Evolutionary conservation across 2,113 vertebrate species (phyloP), one percentile per base, ranked within the genome.

Genomic region (Nycticorax nycticorax): DNA sequence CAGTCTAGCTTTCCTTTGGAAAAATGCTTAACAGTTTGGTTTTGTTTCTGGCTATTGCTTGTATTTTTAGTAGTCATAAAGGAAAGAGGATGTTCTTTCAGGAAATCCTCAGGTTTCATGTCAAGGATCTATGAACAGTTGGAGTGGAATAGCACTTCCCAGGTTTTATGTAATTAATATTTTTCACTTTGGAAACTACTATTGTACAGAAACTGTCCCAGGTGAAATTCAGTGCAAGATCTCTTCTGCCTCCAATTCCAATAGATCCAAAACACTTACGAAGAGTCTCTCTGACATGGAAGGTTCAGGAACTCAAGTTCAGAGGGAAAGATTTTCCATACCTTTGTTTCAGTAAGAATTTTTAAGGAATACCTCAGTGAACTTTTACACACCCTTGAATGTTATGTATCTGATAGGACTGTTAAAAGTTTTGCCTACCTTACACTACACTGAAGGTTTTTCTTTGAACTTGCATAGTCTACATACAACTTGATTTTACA

Each of bases 71-170:
- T 2, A 72, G 43, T 22, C 22, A 33, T 11, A 80, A 80, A 15
- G 14, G 28, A 93, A 93, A 89, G 52, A 79, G 57, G 43, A 73
- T 74, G 39, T 60, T 68, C 63, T 89, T 82, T 85, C 72, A 93
- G 59, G 76, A 95, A 91, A 76, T 39, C 39, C 63, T 88, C 67
- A 83, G 39, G 43, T 83, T 94, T 91, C 77, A 26, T 33, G 21
- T 68, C 33, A 74, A 78, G 17, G 24, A 62, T 71, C 43, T 33
- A 5, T 22, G 43, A 89, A 66, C 15, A 57, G 27, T 57, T 48
- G 30, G 13, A 88, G 60, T 45, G 28, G 14, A 52, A 72, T 7
- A 60, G 9, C 28, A 84, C 21, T 74, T 89, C 56, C 28, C 89
- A 87, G 35, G 14, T 56, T 84, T 76, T 48, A 64, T 23, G 16